Percentiles rank a stretch among this genome's conserved stretches.
These are phyloP conservation scores for Dromaius novaehollandiae DNA, from an alignment of 2,113 vertebrate species.

Conservation along the genomic window DNA sequence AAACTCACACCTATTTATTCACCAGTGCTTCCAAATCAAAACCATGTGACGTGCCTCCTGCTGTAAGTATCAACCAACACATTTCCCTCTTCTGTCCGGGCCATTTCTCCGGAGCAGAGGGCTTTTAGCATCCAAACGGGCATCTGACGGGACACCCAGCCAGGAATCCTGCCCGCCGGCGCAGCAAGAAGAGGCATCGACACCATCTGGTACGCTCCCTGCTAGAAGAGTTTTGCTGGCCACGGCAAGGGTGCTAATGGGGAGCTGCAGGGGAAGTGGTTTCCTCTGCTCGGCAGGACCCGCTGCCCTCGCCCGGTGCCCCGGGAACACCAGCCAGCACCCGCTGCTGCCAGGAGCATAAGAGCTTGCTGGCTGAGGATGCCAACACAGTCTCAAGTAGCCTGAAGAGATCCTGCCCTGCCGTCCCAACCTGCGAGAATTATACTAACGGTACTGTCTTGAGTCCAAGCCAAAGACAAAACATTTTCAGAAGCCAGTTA, in stretches of 20 bases:
- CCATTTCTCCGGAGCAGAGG: not conserved
- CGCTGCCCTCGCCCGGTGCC: fast-evolving
- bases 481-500: not conserved
- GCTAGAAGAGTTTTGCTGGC: not conserved
- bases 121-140: not conserved
- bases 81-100: not conserved
- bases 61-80: not conserved
- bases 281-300: fast-evolving
- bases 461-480: not conserved
- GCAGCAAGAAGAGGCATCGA: not conserved
- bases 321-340: fast-evolving
- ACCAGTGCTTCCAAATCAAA: not conserved
- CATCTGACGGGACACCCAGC: not conserved
- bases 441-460: not conserved
- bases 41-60: not conserved
- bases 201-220: not conserved
- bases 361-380: not conserved
- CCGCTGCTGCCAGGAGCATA: fast-evolving
- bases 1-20: not conserved
- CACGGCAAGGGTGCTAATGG: not conserved
- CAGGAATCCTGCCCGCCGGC: not conserved
- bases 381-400: not conserved
- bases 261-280: not conserved
- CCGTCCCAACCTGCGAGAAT: not conserved
- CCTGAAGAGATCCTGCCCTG: not conserved